Base-by-base conservation (phyloP, 2,888 invertebrate species). In the Zygogramma bicolorata region DNA sequence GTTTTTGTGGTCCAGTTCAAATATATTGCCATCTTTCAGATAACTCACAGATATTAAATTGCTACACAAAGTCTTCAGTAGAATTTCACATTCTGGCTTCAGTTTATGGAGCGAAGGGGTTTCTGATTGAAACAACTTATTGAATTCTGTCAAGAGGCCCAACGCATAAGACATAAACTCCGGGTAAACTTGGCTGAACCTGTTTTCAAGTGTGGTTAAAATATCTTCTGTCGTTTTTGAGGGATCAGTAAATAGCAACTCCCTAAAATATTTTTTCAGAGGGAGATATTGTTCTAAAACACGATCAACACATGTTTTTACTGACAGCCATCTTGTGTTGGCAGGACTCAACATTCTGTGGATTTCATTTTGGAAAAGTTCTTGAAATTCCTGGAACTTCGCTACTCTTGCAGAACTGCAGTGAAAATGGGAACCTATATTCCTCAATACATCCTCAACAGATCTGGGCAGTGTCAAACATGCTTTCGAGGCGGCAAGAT, bases 251-350 rank as follows among this genome's bases (percentile, higher is more conserved):
- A 81, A 82, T 1, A 78, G 74, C 18, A 63, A 3, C 66, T 79
- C 72, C 58, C 57, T 76, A 13, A 83, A 80, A 68, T 84, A 84
- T 69, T 84, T 82, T 69, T 83, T 82, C 13, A 84, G 72, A 69
- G 82, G 80, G 4, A 84, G 82, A 76, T 81, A 83, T 13, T 71
- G 74, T 40, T 40, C n/a, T n/a, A 5, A 42, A n/a, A 42, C 0
- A n/a, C 40, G 13, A 40, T 40, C 15, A 13, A 15, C n/a, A 40
- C 40, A 40, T 40, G 40, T 5, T 77, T 85, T 81, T 22, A 76
- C 18, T 18, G 82, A 84, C 7, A 84, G 76, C 83, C 83, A 85
- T 59, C 82, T 68, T 46, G 83, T 84, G 22, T 38, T 46, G 6
- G 70, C 49, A 20, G 76, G 71, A 18, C 61, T 40, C 6, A 79